Base-by-base conservation (phyloP, 1,140 invertebrate genomes). In the Drosophila kepulauana region DNA sequence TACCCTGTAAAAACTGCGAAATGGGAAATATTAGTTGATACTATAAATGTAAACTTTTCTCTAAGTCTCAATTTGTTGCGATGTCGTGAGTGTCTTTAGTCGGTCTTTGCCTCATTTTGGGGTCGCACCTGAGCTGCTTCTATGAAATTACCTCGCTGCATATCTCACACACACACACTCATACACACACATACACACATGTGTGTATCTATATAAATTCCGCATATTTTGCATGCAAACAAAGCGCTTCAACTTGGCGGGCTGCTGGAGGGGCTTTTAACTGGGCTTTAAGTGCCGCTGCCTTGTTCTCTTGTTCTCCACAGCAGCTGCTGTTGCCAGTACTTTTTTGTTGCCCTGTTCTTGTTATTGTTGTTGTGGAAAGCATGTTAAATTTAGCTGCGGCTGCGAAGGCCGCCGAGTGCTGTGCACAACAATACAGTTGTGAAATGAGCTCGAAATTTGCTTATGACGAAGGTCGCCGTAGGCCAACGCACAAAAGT, bases 361-460 rank as follows among this genome's bases (percentile, higher is more conserved):
- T 13, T 54, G 51, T 13, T 49, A 20, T 5, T 5, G 62, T 69
- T 67, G 62, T 62, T 65, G 54, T 74, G 52, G 45, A 80, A 80
- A 77, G 73, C 66, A 52, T 74, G 66, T 77, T 88, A 87, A 88
- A 87, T 82, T 87, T 88, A 88, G 69, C 68, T 74, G 25, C 65
- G 64, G 33, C 75, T 54, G 75, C 25, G 66, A 82, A 87, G 82
- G 82, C 58, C 46, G 35, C 33, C 5, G 1, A 35, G 3, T 43
- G 15, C n/a, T 8, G 33, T 8, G 33, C 35, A 38, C 35, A 38
- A 16, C 33, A 35, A 33, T 41, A 56, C 43, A 71, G 41, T 15
- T 66, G 76, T 82, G 80, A 88, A 87, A 88, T 87, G 82, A 87
- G 84, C 77, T 84, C 71, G 77, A 87, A 87, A 87, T 87, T 87